phyloP scores from a whole-genome alignment of 2,113 vertebrate genomes.

The Plecturocebus donacophilus region DNA sequence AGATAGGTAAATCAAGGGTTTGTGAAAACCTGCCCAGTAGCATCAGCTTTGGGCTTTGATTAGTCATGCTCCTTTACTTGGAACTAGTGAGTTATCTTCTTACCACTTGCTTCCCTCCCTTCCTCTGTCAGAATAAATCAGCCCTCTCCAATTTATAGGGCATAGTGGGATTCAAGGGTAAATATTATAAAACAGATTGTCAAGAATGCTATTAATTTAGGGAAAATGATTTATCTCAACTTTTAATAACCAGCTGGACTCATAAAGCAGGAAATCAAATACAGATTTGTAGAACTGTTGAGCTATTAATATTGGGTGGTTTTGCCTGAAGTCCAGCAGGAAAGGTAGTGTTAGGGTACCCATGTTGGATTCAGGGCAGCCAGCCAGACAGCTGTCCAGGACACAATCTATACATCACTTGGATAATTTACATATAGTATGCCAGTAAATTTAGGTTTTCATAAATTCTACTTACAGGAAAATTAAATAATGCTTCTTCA shows the following conservation, averaged over 20 bases:
- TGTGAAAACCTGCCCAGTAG: neutral
- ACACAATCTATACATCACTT: neutral
- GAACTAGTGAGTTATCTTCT: neutral
- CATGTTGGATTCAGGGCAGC: neutral
- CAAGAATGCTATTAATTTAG: constrained; percentile 50
- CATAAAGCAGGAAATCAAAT: constrained; percentile 44
- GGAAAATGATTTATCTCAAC: constrained; percentile 54
- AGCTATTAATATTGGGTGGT: neutral
- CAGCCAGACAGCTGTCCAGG: neutral
- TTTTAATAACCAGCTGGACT: constrained; percentile 51
- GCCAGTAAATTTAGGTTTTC: constrained; percentile 28
- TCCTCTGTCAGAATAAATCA: neutral
- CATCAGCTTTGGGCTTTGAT: neutral
- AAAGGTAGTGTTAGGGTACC: neutral
- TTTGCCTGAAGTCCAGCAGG: neutral
- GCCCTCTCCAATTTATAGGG: neutral
- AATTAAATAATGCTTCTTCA: constrained; percentile 9
- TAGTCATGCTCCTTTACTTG: neutral
- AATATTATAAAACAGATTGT: constrained; percentile 58
- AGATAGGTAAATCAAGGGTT: neutral
- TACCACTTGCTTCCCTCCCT: neutral
- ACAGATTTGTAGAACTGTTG: constrained; percentile 3
- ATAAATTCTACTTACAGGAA: constrained; percentile 44
- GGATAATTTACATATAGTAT: neutral
- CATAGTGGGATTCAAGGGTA: constrained; percentile 16